A percentile compares a stretch with the other conserved stretches of the same genome.
phyloP scores from a whole-genome alignment of 2,888 invertebrate species.

The Scaptomyza cyrtandrae region DNA sequence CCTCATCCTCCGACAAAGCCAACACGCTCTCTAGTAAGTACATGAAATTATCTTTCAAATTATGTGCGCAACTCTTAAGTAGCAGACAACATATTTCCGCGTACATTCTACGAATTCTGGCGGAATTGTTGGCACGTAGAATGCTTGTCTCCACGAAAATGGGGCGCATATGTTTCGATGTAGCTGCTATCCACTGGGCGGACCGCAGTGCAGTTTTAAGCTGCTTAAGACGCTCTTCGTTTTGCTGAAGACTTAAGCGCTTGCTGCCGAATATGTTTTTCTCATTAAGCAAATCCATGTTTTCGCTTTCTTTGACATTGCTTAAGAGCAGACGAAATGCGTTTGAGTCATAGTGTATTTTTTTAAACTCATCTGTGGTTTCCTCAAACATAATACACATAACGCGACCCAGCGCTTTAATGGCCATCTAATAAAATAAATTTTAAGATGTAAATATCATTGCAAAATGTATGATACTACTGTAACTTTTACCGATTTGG shows the following conservation, averaged over 20 bases:
- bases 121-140: constrained; percentile 87
- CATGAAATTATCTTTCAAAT: constrained; percentile 87
- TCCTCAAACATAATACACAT: constrained; percentile 82
- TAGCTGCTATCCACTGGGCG: constrained; percentile 84
- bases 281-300: constrained; percentile 35
- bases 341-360: constrained; percentile 58
- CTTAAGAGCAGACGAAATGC: constrained; percentile 33
- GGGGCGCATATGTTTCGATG: constrained; percentile 77
- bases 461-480: neutral
- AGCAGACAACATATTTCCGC: constrained; percentile 87
- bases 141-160: constrained; percentile 85
- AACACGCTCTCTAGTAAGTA: constrained; percentile 89
- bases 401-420: constrained; percentile 80
- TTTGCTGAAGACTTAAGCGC: constrained; percentile 51
- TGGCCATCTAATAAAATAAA: constrained; percentile 62
- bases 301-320: neutral
- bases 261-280: constrained; percentile 60
- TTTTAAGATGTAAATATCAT: neutral
- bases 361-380: constrained; percentile 71
- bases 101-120: constrained; percentile 87
- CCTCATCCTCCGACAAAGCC: constrained; percentile 88
- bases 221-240: constrained; percentile 63
- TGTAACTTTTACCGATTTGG: constrained; percentile 85
- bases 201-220: constrained; percentile 73
- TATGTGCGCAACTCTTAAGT: constrained; percentile 87